Evolutionary conservation across 2,888 invertebrate genomes (phyloP).

Genomic region (Epiblema foenella): DNA sequence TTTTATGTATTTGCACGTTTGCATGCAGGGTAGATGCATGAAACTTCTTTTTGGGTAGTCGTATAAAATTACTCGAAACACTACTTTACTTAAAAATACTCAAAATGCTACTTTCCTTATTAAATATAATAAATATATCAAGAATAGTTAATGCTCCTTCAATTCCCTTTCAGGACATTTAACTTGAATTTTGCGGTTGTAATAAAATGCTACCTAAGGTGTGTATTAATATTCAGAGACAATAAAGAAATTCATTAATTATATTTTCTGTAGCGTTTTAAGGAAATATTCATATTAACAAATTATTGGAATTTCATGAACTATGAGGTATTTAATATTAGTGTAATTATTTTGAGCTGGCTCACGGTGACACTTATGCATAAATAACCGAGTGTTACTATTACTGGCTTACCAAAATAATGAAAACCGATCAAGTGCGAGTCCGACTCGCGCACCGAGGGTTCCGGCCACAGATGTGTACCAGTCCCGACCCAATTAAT

Average conservation of each 20-base stretch:
- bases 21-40: too few species aligned
- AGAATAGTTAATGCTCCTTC: too few species aligned
- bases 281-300: not conserved
- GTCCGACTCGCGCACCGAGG: too few species aligned
- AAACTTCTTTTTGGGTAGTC: too few species aligned
- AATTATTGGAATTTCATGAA: not conserved
- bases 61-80: too few species aligned
- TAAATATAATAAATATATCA: not conserved
- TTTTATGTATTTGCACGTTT: too few species aligned
- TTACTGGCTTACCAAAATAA: not conserved
- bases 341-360: not conserved
- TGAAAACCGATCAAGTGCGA: too few species aligned
- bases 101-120: not conserved
- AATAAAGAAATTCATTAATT: not conserved
- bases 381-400: too few species aligned
- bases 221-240: not conserved
- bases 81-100: too few species aligned
- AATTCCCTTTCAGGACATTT: not conserved
- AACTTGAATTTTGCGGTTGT: not conserved
- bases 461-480: too few species aligned
- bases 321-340: not conserved
- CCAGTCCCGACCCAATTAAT: too few species aligned
- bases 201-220: not conserved
- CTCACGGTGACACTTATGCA: not conserved
- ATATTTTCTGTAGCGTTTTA: not conserved